A percentile compares a stretch with the other conserved stretches of the same genome.
Conservation (phyloP, 2,888 invertebrate species). For the Eurytoma adleriae region DNA sequence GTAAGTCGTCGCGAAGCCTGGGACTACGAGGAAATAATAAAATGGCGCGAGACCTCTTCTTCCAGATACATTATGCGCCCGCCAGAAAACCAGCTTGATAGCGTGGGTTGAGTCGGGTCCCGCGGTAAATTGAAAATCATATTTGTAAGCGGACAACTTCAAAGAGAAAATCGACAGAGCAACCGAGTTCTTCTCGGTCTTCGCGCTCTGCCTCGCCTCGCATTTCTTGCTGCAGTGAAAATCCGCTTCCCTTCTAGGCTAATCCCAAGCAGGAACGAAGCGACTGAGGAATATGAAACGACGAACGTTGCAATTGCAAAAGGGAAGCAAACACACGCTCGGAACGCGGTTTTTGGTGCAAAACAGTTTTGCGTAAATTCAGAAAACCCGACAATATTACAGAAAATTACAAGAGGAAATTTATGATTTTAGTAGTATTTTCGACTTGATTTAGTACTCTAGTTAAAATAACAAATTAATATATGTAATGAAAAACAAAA, state of each 20-base stretch:
- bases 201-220: background rate
- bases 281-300: slow-evolving; percentile 30
- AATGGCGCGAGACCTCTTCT: background rate
- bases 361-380: background rate
- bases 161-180: slow-evolving; percentile 50
- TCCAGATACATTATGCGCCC: too few species aligned
- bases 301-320: slow-evolving; percentile 7
- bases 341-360: background rate
- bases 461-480: too few species aligned
- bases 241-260: slow-evolving; percentile 52
- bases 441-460: too few species aligned
- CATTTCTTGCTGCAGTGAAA: background rate
- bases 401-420: too few species aligned
- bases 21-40: background rate
- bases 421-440: too few species aligned
- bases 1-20: too few species aligned
- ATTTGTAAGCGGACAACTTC: slow-evolving; percentile 48
- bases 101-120: too few species aligned
- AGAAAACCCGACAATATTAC: too few species aligned
- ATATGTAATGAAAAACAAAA: too few species aligned
- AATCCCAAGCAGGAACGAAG: slow-evolving; percentile 27
- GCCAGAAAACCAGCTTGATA: too few species aligned
- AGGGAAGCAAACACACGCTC: background rate
- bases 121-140: slow-evolving; percentile 53
- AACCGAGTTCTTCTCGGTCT: slow-evolving; percentile 3